Conservation (phyloP, 2,113 vertebrate species). For the Callospermophilus lateralis region DNA sequence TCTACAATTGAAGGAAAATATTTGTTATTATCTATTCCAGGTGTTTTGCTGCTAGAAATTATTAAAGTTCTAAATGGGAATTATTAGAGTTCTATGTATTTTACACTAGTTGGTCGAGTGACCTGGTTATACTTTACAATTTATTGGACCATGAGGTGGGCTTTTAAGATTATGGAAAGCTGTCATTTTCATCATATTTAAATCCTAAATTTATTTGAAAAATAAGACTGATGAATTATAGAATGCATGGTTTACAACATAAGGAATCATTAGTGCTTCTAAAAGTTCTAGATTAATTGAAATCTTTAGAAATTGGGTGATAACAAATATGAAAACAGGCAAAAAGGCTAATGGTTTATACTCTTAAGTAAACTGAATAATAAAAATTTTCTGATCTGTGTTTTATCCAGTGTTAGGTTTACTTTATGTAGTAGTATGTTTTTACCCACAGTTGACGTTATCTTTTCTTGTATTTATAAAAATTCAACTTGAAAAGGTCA, state of each 20-base stretch:
- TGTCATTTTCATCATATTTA: slow-evolving; percentile 65
- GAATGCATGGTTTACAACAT: slow-evolving; percentile 39
- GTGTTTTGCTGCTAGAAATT: slow-evolving; percentile 82
- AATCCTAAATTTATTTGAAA: slow-evolving; percentile 61
- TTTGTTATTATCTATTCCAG: slow-evolving; percentile 81
- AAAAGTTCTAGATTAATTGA: slow-evolving; percentile 66
- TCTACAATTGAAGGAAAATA: slow-evolving; percentile 79
- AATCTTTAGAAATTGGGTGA: slow-evolving; percentile 65
- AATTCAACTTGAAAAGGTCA: slow-evolving; percentile 51
- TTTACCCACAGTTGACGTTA: slow-evolving; percentile 40
- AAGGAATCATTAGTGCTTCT: slow-evolving; percentile 65
- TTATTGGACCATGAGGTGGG: slow-evolving; percentile 66
- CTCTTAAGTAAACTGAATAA: slow-evolving; percentile 68
- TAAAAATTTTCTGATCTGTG: slow-evolving; percentile 68
- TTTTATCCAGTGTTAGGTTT: slow-evolving; percentile 70
- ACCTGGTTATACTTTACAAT: slow-evolving; percentile 68
- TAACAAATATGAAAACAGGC: slow-evolving; percentile 61
- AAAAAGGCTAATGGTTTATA: slow-evolving; percentile 65
- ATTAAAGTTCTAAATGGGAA: slow-evolving; percentile 71
- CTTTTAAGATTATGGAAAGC: slow-evolving; percentile 72
- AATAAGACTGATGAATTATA: slow-evolving; percentile 50
- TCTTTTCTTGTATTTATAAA: slow-evolving; percentile 64
- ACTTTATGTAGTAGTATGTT: slow-evolving; percentile 66
- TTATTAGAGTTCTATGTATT: slow-evolving; percentile 73
- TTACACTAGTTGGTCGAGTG: slow-evolving; percentile 65